Percentiles rank a stretch among this genome's conserved stretches.
These are phyloP conservation scores for Drosophila flavopinicola DNA, from an alignment of 2,888 invertebrate genomes.

Conservation along the genomic window DNA sequence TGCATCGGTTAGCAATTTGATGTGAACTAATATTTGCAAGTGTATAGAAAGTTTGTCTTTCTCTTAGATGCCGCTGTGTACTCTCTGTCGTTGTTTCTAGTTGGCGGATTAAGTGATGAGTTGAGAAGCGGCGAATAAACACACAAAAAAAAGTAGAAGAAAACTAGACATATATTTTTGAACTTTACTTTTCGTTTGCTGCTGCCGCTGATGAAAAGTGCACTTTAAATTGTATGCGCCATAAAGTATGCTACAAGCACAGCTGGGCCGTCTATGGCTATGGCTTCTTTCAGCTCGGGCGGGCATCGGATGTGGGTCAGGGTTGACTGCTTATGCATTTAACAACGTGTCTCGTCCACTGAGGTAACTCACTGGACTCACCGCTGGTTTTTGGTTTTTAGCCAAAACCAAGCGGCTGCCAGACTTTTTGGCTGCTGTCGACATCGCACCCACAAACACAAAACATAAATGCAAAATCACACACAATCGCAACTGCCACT, in stretches of 20 bases:
- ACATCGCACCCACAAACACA: slow-evolving; percentile 26
- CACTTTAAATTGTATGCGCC: slow-evolving; percentile 56
- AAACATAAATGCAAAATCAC: slow-evolving; percentile 32
- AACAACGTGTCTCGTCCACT: slow-evolving; percentile 41
- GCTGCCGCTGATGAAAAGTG: slow-evolving; percentile 48
- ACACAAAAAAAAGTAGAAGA: slow-evolving; percentile 31
- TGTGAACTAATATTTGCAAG: slow-evolving; percentile 13
- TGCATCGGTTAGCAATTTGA: too few species aligned
- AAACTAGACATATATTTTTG: slow-evolving; percentile 40
- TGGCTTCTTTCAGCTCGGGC: slow-evolving; percentile 3
- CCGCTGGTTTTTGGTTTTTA: slow-evolving; percentile 34
- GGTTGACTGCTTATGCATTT: slow-evolving; percentile 65
- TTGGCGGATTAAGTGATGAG: slow-evolving; percentile 69
- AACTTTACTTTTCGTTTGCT: slow-evolving; percentile 47
- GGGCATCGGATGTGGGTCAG: slow-evolving; percentile 54
- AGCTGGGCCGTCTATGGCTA: slow-evolving; percentile 22
- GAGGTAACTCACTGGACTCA: slow-evolving; percentile 43
- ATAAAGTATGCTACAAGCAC: slow-evolving; percentile 49
- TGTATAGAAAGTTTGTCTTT: slow-evolving; percentile 48
- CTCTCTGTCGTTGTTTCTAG: slow-evolving; percentile 34
- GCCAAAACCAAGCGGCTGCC: slow-evolving; percentile 27
- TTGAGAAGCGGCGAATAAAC: slow-evolving; percentile 47
- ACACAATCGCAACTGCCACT: slow-evolving; percentile 3
- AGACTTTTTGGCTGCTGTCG: slow-evolving; percentile 25
- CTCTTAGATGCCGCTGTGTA: slow-evolving; percentile 10